Conservation (phyloP, 2,113 vertebrate genomes). For the Ahaetulla prasina region DNA sequence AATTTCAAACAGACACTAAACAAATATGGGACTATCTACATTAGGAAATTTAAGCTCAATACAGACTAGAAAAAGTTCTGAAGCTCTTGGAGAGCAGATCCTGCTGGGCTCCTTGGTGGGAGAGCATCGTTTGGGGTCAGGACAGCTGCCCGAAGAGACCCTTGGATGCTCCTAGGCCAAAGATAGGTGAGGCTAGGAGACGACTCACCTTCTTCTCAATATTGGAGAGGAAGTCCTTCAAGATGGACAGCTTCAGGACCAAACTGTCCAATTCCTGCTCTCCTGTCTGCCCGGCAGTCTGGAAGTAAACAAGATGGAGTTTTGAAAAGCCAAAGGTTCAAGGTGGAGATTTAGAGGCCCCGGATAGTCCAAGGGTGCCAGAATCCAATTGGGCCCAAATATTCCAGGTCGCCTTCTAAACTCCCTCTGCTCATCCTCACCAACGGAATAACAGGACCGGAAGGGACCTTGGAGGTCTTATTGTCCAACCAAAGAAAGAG, state of each 20-base stretch:
- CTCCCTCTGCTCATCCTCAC: background rate
- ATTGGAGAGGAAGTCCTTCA: conserved; percentile 90
- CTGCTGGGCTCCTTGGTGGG: background rate
- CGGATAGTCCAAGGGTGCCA: background rate
- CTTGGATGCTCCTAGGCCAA: background rate
- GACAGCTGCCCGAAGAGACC: background rate
- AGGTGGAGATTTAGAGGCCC: background rate
- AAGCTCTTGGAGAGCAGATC: background rate
- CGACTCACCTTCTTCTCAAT: conserved; percentile 90
- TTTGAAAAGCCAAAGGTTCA: too few species aligned
- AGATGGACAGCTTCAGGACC: conserved; percentile 87
- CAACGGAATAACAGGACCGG: background rate
- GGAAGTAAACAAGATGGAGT: background rate
- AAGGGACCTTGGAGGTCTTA: background rate
- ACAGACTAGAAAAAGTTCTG: background rate
- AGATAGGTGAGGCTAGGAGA: background rate
- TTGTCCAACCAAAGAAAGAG: background rate
- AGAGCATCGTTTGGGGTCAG: background rate
- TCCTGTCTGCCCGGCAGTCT: conserved; percentile 82
- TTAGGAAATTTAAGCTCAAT: background rate
- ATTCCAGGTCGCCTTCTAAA: background rate
- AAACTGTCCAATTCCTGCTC: conserved; percentile 92
- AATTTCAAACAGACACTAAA: background rate
- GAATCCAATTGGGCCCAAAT: background rate
- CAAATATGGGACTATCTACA: background rate